Evolutionary conservation across 92 coral and sea anemone species (phyloP), one percentile per base, ranked within the genome.

Genomic region (Heteractis magnifica): DNA sequence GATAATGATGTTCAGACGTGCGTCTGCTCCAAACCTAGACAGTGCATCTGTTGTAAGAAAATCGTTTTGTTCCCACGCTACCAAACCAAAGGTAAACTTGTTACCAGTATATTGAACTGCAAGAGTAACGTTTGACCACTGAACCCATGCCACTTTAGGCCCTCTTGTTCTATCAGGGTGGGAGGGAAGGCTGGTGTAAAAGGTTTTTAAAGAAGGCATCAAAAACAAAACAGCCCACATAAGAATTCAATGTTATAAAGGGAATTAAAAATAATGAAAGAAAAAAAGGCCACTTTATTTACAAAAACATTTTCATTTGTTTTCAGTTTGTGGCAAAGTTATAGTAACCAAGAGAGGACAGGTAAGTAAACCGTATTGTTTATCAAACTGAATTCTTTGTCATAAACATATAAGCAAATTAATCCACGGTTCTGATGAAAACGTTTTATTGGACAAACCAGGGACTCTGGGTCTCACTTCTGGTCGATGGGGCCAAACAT

Each of bases 291-390:
- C 44, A 34, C 44, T 34, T 34, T 34, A 34, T 34, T 34, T 34
- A 34, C 44, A 34, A 34, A 34, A n/a, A n/a, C 34, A 34, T 13
- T 51, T 81, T 14, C 21, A n/a, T 65, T 51, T 68, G 26, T 81
- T 76, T 52, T 51, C 84, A 81, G 84, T 81, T 6, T 81, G 84
- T 81, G 77, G 84, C 3, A n/a, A 75, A 20, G 62, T 68, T 51
- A 15, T 70, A 68, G 23, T 6, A 6, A 18, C 77, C 19, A 71
- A 68, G 77, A 81, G 49, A 52, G 84, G 77, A 81, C 51, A 70
- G 77, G 84, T 81, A 20, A 76, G 44, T 76, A 2, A 49, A 70
- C 49, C 16, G 2, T 20, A 20, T 15, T 6, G 8, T 44, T 15
- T 10, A 75, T 15, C 44, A 34, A 34, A 34, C 44, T 34, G 44